These are phyloP conservation scores for Salvelinus namaycush DNA, from an alignment of 2,113 vertebrate genomes.

Conservation along the genomic window DNA sequence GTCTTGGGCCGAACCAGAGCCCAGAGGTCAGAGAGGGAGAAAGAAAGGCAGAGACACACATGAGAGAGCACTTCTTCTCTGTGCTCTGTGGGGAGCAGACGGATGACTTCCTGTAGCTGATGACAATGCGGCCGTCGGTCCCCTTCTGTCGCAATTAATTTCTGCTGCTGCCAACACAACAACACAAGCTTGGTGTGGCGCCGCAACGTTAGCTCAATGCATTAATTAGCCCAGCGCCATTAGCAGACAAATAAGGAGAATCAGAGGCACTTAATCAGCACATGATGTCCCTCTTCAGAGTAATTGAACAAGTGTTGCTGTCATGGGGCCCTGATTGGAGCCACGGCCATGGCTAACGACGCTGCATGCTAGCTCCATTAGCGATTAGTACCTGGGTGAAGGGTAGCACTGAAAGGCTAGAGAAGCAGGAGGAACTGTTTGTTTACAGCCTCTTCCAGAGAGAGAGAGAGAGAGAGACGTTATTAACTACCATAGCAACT, in stretches of 20 bases:
- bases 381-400: slow-evolving; percentile 31
- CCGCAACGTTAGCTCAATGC: slow-evolving; percentile 2
- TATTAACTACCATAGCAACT: slow-evolving; percentile 53
- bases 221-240: slow-evolving; percentile 41
- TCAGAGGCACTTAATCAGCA: slow-evolving; percentile 39
- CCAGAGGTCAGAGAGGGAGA: background rate
- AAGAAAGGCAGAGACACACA: background rate
- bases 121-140: slow-evolving; percentile 30
- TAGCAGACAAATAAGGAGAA: slow-evolving; percentile 38
- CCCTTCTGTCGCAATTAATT: slow-evolving; percentile 33
- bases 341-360: too few relatives aligned
- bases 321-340: slow-evolving; percentile 25
- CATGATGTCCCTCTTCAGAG: slow-evolving; percentile 30
- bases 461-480: slow-evolving; percentile 17
- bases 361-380: slow-evolving; percentile 23
- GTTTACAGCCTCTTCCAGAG: slow-evolving; percentile 25
- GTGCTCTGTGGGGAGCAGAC: slow-evolving; percentile 27
- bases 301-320: slow-evolving; percentile 40
- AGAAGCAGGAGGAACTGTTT: slow-evolving; percentile 24
- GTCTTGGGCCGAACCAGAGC: background rate
- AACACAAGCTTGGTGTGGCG: background rate
- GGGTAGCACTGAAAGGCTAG: slow-evolving; percentile 15
- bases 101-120: slow-evolving; percentile 11
- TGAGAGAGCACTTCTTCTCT: background rate
- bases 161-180: background rate